phyloP scores from a whole-genome alignment of 2,888 invertebrate species.

The Eueremaeus valkanovi region DNA sequence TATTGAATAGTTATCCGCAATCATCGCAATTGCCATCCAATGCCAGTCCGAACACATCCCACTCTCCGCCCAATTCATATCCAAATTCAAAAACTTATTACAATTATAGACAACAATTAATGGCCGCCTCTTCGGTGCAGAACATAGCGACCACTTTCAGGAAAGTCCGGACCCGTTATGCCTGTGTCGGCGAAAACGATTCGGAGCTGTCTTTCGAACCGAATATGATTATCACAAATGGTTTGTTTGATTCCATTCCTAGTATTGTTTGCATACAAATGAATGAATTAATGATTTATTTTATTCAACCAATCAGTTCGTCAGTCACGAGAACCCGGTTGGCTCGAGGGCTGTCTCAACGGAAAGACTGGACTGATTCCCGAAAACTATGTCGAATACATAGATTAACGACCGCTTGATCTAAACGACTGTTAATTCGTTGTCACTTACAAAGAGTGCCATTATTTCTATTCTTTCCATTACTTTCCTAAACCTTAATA shows the following conservation, averaged over 20 bases:
- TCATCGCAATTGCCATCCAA: not conserved
- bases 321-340: slow-evolving; percentile 89
- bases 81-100: not conserved
- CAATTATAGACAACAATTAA: slow-evolving; percentile 17
- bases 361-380: slow-evolving; percentile 90
- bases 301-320: slow-evolving; percentile 61
- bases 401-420: slow-evolving; percentile 59
- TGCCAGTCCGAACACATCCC: not conserved
- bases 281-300: slow-evolving; percentile 31
- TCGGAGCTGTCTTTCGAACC: slow-evolving; percentile 97
- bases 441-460: slow-evolving; percentile 19
- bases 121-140: slow-evolving; percentile 5
- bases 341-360: slow-evolving; percentile 91
- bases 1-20: not conserved
- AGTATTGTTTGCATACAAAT: not conserved
- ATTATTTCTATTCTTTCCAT: not conserved
- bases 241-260: slow-evolving; percentile 57
- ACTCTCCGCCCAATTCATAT: not conserved
- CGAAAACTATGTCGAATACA: slow-evolving; percentile 86
- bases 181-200: slow-evolving; percentile 92
- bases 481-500: not conserved
- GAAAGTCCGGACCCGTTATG: slow-evolving; percentile 82
- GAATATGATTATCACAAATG: slow-evolving; percentile 95
- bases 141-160: slow-evolving; percentile 3
- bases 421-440: slow-evolving; percentile 1